Evolutionary conservation across 2,888 invertebrate genomes (phyloP).

Genomic region (Drosophila monieri): DNA sequence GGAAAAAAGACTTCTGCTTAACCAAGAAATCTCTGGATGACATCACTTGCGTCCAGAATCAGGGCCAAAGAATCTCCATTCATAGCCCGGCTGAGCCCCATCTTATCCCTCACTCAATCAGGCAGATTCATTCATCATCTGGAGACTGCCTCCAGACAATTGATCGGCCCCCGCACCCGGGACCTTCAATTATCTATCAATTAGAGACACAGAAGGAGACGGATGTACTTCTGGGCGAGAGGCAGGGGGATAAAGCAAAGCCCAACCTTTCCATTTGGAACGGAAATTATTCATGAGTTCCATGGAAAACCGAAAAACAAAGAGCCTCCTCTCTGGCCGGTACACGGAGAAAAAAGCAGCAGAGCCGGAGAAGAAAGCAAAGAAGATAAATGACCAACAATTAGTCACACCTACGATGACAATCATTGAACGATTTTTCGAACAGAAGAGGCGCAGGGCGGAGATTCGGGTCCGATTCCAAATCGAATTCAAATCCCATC

Average conservation of each 20-base stretch:
- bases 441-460: conserved; percentile 32
- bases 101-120: conserved; percentile 21
- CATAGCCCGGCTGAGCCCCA: conserved; percentile 11
- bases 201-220: conserved; percentile 49
- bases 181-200: conserved; percentile 68
- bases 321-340: conserved; percentile 14
- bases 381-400: conserved; percentile 78
- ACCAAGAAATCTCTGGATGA: not conserved
- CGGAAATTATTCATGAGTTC: conserved; percentile 75
- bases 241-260: conserved; percentile 5
- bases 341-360: conserved; percentile 11
- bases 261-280: conserved; percentile 44
- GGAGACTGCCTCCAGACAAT: conserved; percentile 23
- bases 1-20: not conserved
- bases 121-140: conserved; percentile 28
- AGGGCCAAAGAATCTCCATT: conserved; percentile 11
- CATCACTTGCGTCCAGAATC: conserved; percentile 2
- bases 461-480: conserved; percentile 6
- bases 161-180: conserved; percentile 28
- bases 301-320: conserved; percentile 54
- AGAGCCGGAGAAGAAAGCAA: conserved; percentile 41
- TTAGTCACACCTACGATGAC: conserved; percentile 80
- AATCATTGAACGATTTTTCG: conserved; percentile 73
- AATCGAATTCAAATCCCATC: conserved; percentile 33
- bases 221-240: not conserved